Evolutionary conservation across 35 echinoderm and acorn worm species (phyloP).

Genomic region (Apostichopus californicus): DNA sequence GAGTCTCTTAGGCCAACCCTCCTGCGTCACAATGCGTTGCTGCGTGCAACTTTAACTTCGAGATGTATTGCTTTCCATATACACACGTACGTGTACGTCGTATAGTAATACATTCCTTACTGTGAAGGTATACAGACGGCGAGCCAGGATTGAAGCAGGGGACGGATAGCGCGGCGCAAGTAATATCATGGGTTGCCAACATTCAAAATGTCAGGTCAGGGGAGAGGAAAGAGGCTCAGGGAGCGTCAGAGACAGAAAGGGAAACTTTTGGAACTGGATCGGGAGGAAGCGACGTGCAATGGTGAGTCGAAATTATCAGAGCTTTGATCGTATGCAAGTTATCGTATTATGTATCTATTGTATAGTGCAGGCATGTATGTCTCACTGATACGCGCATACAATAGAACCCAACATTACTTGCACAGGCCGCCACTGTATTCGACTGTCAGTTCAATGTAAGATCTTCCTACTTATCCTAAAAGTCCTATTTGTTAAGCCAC

Average conservation of each 20-base stretch:
- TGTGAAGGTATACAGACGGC: background rate
- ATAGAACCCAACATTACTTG: too few relatives aligned
- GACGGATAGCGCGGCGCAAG: background rate
- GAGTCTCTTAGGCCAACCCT: background rate
- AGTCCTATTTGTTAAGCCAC: too few relatives aligned
- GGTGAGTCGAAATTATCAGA: background rate
- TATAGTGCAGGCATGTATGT: too few relatives aligned
- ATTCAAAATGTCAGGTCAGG: background rate
- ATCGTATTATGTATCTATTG: too few relatives aligned
- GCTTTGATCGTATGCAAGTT: too few relatives aligned
- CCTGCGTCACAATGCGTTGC: background rate
- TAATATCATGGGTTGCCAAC: background rate
- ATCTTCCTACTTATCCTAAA: too few relatives aligned
- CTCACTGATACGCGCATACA: too few relatives aligned
- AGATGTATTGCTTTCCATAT: background rate
- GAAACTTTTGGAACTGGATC: background rate
- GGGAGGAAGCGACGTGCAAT: background rate
- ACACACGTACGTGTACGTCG: background rate
- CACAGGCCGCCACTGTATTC: too few relatives aligned
- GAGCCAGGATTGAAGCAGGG: background rate
- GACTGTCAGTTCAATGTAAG: too few relatives aligned
- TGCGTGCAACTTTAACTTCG: background rate
- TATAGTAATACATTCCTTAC: background rate
- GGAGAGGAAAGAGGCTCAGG: background rate
- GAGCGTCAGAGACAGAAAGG: background rate